These are phyloP conservation scores for Stenopsyche tienmushanensis DNA, from an alignment of 1,140 invertebrate species.

Conservation along the genomic window DNA sequence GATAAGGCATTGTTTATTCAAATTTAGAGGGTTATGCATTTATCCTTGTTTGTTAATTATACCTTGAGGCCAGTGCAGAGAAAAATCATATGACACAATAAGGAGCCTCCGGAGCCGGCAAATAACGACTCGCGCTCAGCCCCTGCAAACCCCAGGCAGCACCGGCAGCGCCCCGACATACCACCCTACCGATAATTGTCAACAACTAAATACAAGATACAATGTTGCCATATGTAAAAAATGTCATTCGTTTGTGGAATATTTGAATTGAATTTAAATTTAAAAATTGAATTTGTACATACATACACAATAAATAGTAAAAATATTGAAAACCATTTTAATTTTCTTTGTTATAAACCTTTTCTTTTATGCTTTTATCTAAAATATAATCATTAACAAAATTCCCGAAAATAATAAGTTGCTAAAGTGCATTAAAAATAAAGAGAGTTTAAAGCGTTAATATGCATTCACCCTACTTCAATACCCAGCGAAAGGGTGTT, in stretches of 20 bases:
- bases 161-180: background rate
- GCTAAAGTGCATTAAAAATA: too few species aligned
- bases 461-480: too few species aligned
- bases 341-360: background rate
- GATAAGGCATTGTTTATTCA: too few species aligned
- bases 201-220: background rate
- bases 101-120: background rate
- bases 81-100: background rate
- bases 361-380: too few species aligned
- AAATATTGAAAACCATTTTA: background rate
- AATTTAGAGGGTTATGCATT: too few species aligned
- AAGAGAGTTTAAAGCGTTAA: too few species aligned
- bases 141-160: background rate
- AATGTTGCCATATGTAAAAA: background rate
- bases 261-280: background rate
- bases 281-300: background rate
- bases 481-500: too few species aligned
- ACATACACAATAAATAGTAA: background rate
- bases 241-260: background rate
- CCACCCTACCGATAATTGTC: background rate
- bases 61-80: constrained; percentile 3
- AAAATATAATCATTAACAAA: too few species aligned
- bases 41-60: background rate
- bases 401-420: too few species aligned
- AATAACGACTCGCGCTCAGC: background rate